Percentiles rank a stretch among this genome's conserved stretches.
phyloP scores from a whole-genome alignment of 2,113 vertebrate species.

The Cacatua alba region DNA sequence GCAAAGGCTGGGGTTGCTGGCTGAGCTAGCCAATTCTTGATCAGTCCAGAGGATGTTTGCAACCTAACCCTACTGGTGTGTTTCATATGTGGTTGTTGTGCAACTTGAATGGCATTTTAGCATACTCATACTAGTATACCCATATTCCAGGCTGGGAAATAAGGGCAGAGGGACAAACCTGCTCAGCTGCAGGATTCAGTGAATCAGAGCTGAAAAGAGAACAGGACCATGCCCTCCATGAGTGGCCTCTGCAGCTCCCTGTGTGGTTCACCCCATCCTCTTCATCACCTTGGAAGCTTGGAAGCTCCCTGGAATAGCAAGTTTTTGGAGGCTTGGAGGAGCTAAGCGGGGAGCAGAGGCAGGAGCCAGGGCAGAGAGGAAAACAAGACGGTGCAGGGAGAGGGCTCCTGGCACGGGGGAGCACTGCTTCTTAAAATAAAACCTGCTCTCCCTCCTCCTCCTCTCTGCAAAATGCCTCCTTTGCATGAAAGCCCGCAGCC shows the following conservation, averaged over 20 bases:
- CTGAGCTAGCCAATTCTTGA: not conserved
- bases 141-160: not conserved
- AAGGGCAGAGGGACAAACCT: not conserved
- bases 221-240: not conserved
- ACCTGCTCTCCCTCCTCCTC: not conserved
- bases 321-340: not conserved
- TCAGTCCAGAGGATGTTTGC: not conserved
- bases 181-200: not conserved
- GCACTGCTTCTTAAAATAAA: slow-evolving; percentile 28
- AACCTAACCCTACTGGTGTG: not conserved
- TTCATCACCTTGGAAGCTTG: not conserved
- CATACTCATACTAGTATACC: not conserved
- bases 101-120: not conserved
- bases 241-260: not conserved
- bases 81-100: not conserved
- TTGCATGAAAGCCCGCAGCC: not conserved
- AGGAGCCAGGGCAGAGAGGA: not conserved
- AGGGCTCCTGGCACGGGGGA: slow-evolving; percentile 29
- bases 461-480: slow-evolving; percentile 19
- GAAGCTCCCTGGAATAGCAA: not conserved
- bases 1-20: not conserved
- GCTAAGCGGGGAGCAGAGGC: not conserved
- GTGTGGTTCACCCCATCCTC: not conserved
- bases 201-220: not conserved
- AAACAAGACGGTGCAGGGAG: not conserved